Conservation (phyloP, 2,888 invertebrate genomes). For the Meteorus colon region DNA sequence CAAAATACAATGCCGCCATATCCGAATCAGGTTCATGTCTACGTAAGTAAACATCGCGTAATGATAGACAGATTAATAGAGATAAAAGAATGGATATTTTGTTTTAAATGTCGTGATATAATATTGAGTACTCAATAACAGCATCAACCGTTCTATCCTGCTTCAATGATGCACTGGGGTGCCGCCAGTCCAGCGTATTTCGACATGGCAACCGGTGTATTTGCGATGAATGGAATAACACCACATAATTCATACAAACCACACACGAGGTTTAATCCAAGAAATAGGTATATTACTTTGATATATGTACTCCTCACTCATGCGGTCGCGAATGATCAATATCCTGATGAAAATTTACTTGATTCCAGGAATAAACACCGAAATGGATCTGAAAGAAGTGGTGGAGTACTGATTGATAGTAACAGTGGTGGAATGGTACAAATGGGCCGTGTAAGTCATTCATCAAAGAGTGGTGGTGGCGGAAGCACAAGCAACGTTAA, state of each 20-base stretch:
- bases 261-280: constrained; percentile 73
- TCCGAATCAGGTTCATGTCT: constrained; percentile 78
- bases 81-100: not conserved
- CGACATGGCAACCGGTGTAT: constrained; percentile 80
- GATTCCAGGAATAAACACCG: constrained; percentile 68
- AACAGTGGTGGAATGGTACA: constrained; percentile 62
- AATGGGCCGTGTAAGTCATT: constrained; percentile 66
- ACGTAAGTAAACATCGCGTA: constrained; percentile 75
- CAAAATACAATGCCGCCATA: constrained; percentile 78
- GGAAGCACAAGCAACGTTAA: not conserved
- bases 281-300: constrained; percentile 67
- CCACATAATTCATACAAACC: constrained; percentile 80
- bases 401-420: constrained; percentile 54
- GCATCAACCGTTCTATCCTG: constrained; percentile 80
- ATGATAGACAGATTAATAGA: constrained; percentile 12
- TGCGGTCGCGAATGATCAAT: not conserved
- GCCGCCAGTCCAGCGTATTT: constrained; percentile 76
- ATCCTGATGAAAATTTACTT: not conserved
- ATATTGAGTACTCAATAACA: constrained; percentile 54
- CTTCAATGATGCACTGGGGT: constrained; percentile 77
- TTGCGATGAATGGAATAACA: constrained; percentile 83
- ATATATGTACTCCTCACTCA: not conserved
- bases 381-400: constrained; percentile 67
- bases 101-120: not conserved
- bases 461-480: constrained; percentile 56